Conservation (phyloP, 1,140 invertebrate genomes). For the Pristionchus pacificus region DNA sequence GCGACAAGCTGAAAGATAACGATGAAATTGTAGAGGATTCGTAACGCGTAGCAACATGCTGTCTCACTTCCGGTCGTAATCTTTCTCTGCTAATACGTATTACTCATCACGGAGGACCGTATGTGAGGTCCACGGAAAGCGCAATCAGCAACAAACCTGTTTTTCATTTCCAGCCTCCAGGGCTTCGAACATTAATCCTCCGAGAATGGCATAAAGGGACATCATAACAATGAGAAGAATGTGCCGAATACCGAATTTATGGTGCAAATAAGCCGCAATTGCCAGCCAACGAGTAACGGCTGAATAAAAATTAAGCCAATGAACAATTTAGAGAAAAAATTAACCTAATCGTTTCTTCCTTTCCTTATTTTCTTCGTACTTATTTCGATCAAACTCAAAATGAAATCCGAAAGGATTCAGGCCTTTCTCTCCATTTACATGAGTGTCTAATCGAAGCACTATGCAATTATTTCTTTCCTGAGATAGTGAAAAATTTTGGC, state of each 20-base stretch:
- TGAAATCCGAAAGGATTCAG: background rate
- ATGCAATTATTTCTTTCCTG: background rate
- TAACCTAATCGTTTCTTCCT: background rate
- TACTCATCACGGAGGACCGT: too few species aligned
- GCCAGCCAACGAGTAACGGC: background rate
- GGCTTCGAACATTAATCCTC: background rate
- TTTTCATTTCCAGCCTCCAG: background rate
- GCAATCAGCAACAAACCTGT: too few species aligned
- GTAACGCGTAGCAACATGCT: too few species aligned
- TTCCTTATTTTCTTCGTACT: background rate
- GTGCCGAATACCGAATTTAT: background rate
- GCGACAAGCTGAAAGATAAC: too few species aligned
- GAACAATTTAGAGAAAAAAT: background rate
- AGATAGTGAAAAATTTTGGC: too few species aligned
- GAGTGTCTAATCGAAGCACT: background rate
- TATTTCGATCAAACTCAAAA: background rate
- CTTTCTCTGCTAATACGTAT: too few species aligned
- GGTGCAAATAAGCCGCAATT: background rate
- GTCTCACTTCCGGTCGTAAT: too few species aligned
- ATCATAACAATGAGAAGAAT: background rate
- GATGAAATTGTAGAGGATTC: too few species aligned
- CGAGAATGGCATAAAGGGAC: background rate
- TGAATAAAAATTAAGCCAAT: background rate
- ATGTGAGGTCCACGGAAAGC: too few species aligned
- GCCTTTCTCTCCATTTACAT: background rate